These are phyloP conservation scores for Dicranocentrus wangi DNA, from an alignment of 2,888 invertebrate species.

Conservation along the genomic window DNA sequence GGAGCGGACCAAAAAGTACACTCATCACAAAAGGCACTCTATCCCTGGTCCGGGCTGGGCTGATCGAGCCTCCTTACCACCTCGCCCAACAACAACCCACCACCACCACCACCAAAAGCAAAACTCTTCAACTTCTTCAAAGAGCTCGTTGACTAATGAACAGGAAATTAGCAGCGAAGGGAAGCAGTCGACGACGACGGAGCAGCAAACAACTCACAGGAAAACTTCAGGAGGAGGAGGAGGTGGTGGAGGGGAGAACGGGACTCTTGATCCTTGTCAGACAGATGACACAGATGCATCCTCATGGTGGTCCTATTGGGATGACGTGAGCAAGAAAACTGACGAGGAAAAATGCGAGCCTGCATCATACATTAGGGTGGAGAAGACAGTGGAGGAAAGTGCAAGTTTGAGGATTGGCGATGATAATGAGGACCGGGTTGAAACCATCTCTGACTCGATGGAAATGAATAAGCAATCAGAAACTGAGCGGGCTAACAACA, in stretches of 20 bases:
- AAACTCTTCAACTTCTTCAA: too few relatives aligned
- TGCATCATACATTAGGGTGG: not conserved
- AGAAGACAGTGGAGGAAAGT: constrained; percentile 53
- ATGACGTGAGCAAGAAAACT: constrained; percentile 52
- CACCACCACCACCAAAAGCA: not conserved
- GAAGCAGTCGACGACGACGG: not conserved
- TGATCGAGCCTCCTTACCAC: constrained; percentile 43
- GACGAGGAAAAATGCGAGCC: constrained; percentile 36
- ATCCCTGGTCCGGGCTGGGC: constrained; percentile 53
- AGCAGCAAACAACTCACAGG: not conserved
- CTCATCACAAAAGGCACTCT: constrained; percentile 65
- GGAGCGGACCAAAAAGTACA: constrained; percentile 59
- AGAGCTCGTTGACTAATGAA: constrained; percentile 32
- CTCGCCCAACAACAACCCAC: constrained; percentile 31
- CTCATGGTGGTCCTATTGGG: constrained; percentile 66
- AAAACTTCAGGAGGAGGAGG: constrained; percentile 23
- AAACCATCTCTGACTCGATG: constrained; percentile 51
- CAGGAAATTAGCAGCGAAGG: constrained; percentile 53
- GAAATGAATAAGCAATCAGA: constrained; percentile 60
- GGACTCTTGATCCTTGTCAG: constrained; percentile 48
- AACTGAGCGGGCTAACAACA: constrained; percentile 37
- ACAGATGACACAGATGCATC: constrained; percentile 44
- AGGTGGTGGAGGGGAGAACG: constrained; percentile 24
- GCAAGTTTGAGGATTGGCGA: constrained; percentile 17
- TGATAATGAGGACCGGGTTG: constrained; percentile 45